These are phyloP conservation scores for Thamnophis sirtalis DNA, from an alignment of 2,113 vertebrate species.

Conservation along the genomic window DNA sequence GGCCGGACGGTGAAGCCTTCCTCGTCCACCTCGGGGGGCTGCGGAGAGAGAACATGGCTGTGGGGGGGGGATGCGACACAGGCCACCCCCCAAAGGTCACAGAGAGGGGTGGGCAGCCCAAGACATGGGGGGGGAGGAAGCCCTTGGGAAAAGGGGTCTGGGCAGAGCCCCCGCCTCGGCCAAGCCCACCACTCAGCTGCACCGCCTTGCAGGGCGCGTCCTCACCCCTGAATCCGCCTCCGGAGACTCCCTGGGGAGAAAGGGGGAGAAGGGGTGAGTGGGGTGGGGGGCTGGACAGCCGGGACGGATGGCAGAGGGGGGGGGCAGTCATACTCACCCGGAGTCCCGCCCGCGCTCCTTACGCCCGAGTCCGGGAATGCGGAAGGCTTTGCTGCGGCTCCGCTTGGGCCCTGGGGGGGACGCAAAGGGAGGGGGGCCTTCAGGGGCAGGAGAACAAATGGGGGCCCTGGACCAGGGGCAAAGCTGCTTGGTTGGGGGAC, in stretches of 20 bases:
- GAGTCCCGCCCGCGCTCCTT: slow-evolving; percentile 81
- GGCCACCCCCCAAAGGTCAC: background rate
- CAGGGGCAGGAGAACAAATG: background rate
- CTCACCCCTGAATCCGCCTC: slow-evolving; percentile 67
- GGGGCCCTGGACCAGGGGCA: too few species aligned
- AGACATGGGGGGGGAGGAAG: background rate
- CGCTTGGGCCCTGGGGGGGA: slow-evolving; percentile 76
- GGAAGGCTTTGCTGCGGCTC: slow-evolving; percentile 84
- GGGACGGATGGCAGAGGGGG: background rate
- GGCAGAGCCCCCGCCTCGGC: background rate
- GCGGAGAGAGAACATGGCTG: background rate
- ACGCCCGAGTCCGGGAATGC: slow-evolving; percentile 85
- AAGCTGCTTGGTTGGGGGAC: too few species aligned
- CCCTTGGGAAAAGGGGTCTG: background rate
- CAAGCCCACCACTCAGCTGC: background rate
- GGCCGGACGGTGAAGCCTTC: slow-evolving; percentile 91
- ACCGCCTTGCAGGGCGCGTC: background rate
- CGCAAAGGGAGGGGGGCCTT: background rate
- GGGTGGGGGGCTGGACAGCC: background rate
- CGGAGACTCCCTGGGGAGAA: slow-evolving; percentile 58
- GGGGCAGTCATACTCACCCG: slow-evolving; percentile 65
- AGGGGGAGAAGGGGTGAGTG: background rate
- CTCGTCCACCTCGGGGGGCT: slow-evolving; percentile 87
- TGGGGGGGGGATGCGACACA: background rate
- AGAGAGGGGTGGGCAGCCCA: background rate